Evolutionary conservation across 2,888 invertebrate genomes (phyloP).

Genomic region (Andrena chrysosceles): DNA sequence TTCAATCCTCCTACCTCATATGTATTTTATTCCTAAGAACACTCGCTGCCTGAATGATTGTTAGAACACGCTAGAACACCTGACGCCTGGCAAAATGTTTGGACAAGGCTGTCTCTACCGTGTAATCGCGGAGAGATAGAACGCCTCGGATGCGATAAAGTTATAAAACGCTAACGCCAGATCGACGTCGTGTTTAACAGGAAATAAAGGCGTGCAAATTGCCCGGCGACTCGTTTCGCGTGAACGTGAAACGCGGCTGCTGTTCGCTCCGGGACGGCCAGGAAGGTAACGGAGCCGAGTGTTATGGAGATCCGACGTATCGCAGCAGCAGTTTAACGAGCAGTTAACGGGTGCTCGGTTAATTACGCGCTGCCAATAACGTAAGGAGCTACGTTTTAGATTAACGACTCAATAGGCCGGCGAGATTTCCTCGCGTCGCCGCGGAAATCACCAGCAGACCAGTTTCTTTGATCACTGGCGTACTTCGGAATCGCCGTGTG

Average conservation of each 20-base stretch:
- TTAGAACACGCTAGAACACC: too few species aligned
- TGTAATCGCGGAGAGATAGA: background rate
- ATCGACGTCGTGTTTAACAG: conserved; percentile 36
- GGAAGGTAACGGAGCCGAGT: conserved; percentile 51
- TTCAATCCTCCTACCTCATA: too few species aligned
- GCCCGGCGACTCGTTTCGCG: conserved; percentile 30
- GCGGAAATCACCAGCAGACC: background rate
- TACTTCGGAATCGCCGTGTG: background rate
- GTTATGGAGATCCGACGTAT: conserved; percentile 58
- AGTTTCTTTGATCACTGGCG: background rate
- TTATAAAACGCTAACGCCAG: conserved; percentile 49
- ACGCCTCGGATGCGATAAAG: conserved; percentile 39
- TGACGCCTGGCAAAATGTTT: too few species aligned
- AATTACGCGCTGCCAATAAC: conserved; percentile 73
- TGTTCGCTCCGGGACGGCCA: conserved; percentile 21
- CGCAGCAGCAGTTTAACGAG: conserved; percentile 71
- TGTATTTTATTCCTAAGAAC: too few species aligned
- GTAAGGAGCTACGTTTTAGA: conserved; percentile 49
- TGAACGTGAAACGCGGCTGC: conserved; percentile 38
- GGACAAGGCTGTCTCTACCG: background rate
- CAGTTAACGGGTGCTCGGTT: conserved; percentile 71
- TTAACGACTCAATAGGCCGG: conserved; percentile 64
- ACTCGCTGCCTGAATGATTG: too few species aligned
- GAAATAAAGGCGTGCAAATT: conserved; percentile 58
- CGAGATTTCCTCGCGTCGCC: background rate